Percentiles rank a stretch among this genome's conserved stretches.
Conservation (phyloP, 2,888 invertebrate genomes). For the Drosophila mercatorum region DNA sequence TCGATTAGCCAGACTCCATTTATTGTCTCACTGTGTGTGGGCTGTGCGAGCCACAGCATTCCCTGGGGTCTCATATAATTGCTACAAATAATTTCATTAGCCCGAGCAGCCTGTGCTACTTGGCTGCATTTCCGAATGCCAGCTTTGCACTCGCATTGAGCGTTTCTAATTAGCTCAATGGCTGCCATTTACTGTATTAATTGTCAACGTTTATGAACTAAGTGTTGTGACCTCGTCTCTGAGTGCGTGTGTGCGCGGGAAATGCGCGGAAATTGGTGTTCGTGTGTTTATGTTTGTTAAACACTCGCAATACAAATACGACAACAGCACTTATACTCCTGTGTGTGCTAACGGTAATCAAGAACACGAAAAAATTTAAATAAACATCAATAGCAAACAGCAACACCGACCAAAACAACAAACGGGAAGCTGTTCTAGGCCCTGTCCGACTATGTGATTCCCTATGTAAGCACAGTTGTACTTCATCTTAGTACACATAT, state of each 20-base stretch:
- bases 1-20: not conserved
- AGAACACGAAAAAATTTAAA: conserved; percentile 26
- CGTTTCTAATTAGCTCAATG: conserved; percentile 77
- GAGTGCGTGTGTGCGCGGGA: conserved; percentile 7
- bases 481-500: no score
- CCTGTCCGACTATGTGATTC: not conserved
- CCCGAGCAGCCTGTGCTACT: conserved; percentile 19
- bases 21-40: conserved; percentile 1
- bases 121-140: conserved; percentile 32
- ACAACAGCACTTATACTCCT: conserved; percentile 32
- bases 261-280: conserved; percentile 4
- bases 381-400: conserved; percentile 25
- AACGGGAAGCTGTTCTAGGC: no score
- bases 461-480: not conserved
- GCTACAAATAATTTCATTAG: conserved; percentile 74
- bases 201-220: conserved; percentile 79
- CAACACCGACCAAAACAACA: conserved; percentile 4
- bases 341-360: conserved; percentile 17
- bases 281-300: conserved; percentile 51
- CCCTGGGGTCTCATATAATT: conserved; percentile 68
- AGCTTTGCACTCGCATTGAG: conserved; percentile 66
- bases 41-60: conserved; percentile 38
- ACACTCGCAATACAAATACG: conserved; percentile 28
- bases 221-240: conserved; percentile 25
- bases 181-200: conserved; percentile 70